Percentiles rank a stretch among this genome's conserved stretches.
phyloP scores from a whole-genome alignment of 2,888 invertebrate species.

The Watsonalla binaria region DNA sequence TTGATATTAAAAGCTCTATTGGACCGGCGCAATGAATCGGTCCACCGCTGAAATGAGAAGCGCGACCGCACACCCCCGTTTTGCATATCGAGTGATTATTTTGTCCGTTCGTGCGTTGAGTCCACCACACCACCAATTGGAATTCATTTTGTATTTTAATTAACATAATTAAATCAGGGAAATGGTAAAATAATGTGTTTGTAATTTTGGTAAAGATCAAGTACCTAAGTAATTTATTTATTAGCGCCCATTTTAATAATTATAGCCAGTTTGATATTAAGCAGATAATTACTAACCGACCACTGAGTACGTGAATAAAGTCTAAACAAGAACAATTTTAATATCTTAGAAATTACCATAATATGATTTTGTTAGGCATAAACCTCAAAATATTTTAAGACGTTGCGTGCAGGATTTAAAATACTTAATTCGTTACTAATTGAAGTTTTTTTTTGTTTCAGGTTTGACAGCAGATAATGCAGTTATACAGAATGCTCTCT shows the following conservation, averaged over 20 bases:
- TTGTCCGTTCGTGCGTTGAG: constrained; percentile 42
- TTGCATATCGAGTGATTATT: constrained; percentile 63
- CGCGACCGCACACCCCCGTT: constrained; percentile 30
- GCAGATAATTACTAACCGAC: no score
- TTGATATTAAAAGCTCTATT: constrained; percentile 57
- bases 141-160: constrained; percentile 47
- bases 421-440: not conserved
- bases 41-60: constrained; percentile 51
- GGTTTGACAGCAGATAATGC: constrained; percentile 26
- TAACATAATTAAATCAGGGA: constrained; percentile 22
- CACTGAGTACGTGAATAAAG: no score
- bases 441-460: constrained; percentile 29
- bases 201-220: no score
- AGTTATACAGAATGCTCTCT: constrained; percentile 34
- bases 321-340: no score
- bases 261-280: no score
- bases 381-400: no score
- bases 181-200: not conserved
- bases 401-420: not conserved
- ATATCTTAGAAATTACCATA: no score
- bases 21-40: constrained; percentile 58
- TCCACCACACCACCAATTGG: constrained; percentile 38
- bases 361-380: no score
- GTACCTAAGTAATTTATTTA: no score
- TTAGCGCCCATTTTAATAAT: no score